phyloP scores from a whole-genome alignment of 2,888 invertebrate genomes.

The Notodonta ziczac region DNA sequence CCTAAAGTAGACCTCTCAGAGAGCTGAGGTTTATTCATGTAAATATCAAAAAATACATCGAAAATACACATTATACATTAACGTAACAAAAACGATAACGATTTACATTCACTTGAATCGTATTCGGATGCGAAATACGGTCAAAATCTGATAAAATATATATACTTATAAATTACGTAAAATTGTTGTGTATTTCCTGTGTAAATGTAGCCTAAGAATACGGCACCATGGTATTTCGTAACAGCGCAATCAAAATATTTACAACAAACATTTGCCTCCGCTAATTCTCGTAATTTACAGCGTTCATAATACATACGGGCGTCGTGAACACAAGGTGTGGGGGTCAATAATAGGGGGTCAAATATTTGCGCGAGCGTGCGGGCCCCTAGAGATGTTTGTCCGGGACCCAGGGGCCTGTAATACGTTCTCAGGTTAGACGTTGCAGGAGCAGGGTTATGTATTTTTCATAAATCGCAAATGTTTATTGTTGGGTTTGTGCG shows the following conservation, averaged over 20 bases:
- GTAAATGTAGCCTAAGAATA: too few relatives aligned
- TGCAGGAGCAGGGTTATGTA: conserved; percentile 28
- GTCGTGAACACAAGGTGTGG: conserved; percentile 63
- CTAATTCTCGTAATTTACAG: conserved; percentile 16
- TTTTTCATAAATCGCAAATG: conserved; percentile 3
- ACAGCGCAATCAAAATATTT: conserved; percentile 3
- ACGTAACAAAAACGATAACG: too few relatives aligned
- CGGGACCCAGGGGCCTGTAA: conserved; percentile 26
- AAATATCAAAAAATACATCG: too few relatives aligned
- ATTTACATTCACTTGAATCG: too few relatives aligned
- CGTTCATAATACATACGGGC: conserved; percentile 37
- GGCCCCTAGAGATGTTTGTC: conserved; percentile 61
- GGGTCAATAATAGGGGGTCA: conserved; percentile 73
- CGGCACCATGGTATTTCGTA: too few relatives aligned
- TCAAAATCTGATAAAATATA: too few relatives aligned
- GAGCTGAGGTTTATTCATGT: too few relatives aligned
- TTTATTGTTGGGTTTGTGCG: conserved; percentile 4
- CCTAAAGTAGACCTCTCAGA: too few relatives aligned
- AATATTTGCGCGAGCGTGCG: conserved; percentile 72
- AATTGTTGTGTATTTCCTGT: too few relatives aligned
- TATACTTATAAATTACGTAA: too few relatives aligned
- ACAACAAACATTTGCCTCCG: conserved; percentile 6
- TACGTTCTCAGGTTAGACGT: conserved; percentile 33
- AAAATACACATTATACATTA: too few relatives aligned
- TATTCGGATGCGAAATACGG: too few relatives aligned